Conservation (phyloP, 2,113 vertebrate species). For the Opisthocomus hoazin region DNA sequence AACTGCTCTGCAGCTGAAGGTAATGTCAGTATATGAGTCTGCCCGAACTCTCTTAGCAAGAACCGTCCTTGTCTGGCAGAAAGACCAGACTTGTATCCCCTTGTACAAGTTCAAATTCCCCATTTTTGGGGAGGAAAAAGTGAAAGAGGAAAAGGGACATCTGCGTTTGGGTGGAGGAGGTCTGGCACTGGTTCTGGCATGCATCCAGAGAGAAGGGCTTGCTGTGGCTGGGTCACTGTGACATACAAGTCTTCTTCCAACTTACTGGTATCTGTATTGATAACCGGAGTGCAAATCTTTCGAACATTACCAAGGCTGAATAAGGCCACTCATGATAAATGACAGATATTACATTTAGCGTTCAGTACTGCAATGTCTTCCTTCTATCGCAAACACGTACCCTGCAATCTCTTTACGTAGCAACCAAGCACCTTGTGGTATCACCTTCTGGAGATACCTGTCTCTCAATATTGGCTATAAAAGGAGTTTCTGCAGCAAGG, state of each 20-base stretch:
- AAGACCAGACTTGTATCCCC: background rate
- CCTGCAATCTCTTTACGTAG: accelerated
- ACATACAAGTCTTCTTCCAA: background rate
- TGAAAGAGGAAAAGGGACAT: background rate
- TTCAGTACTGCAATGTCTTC: background rate
- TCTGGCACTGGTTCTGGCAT: background rate
- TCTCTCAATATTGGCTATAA: accelerated
- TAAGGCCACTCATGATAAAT: background rate
- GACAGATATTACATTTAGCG: background rate
- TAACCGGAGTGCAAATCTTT: background rate
- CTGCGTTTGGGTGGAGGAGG: background rate
- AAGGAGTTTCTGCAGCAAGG: background rate
- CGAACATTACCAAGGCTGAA: background rate
- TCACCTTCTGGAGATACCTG: background rate
- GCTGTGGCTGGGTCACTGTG: background rate
- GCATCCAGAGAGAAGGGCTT: accelerated
- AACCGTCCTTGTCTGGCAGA: background rate
- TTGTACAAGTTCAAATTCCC: background rate
- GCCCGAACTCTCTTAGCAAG: background rate
- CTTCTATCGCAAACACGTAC: background rate
- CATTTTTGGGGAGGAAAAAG: too few species aligned
- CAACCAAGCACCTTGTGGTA: accelerated
- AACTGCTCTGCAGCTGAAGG: background rate
- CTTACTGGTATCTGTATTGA: background rate
- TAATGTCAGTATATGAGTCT: background rate